Evolutionary conservation across 1,140 invertebrate genomes (phyloP).

Genomic region (Meloidogyne floridensis): DNA sequence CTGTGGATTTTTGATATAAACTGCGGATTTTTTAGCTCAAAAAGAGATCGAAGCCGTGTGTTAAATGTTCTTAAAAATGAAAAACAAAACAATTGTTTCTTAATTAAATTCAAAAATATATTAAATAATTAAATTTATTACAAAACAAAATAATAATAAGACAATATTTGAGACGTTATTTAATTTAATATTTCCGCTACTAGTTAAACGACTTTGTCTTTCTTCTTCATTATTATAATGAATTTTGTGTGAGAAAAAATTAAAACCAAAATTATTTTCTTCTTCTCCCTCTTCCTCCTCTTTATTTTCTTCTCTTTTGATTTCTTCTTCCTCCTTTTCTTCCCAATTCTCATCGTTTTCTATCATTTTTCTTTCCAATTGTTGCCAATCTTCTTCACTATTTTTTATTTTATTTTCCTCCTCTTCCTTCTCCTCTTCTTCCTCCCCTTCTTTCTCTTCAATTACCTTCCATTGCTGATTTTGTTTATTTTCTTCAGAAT

Average conservation of each 20-base stretch:
- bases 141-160: neutral
- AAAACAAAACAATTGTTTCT: too few species aligned
- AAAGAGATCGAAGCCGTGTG: too few species aligned
- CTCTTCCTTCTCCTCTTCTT: neutral
- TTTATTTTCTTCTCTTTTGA: neutral
- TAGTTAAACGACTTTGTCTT: constrained; percentile 2
- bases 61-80: too few species aligned
- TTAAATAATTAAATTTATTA: neutral
- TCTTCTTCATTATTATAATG: constrained; percentile 5
- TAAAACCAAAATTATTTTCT: neutral
- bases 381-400: neutral
- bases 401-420: neutral
- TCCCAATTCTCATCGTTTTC: neutral
- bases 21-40: too few species aligned
- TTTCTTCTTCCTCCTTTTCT: neutral
- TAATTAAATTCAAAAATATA: too few species aligned
- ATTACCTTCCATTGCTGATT: constrained; percentile 23
- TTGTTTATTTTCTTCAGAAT: constrained; percentile 6
- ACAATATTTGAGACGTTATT: neutral
- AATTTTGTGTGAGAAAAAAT: constrained; percentile 3
- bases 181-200: neutral
- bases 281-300: neutral
- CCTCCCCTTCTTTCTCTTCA: constrained; percentile 17
- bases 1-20: too few species aligned
- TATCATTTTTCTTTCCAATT: neutral